Conservation (phyloP, 2,797 vertebrate species). For the Trachurus trachurus region DNA sequence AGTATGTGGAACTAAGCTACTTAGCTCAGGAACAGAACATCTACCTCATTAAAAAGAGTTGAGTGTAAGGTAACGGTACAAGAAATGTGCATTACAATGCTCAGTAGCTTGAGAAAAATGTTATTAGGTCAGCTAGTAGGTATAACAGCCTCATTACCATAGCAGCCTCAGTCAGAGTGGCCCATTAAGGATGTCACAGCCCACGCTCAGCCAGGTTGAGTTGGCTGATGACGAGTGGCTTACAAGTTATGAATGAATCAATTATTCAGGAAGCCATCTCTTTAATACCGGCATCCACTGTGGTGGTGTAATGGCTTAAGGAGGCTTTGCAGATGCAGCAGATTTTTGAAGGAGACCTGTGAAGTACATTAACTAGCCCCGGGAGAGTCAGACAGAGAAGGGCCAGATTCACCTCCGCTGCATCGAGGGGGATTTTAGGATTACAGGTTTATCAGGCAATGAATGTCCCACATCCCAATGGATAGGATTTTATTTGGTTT, state of each 20-base stretch:
- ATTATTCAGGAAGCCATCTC: conserved; percentile 65
- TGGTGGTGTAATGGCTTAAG: conserved; percentile 49
- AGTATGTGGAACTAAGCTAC: conserved; percentile 9
- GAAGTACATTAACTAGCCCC: conserved; percentile 44
- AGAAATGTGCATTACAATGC: conserved; percentile 19
- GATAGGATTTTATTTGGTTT: conserved; percentile 36
- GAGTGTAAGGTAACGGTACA: not conserved
- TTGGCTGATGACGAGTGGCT: conserved; percentile 52
- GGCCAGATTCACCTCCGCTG: conserved; percentile 24
- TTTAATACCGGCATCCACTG: conserved; percentile 58
- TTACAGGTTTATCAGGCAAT: conserved; percentile 51
- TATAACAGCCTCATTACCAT: conserved; percentile 46
- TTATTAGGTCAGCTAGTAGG: conserved; percentile 37
- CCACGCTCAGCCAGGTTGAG: conserved; percentile 37
- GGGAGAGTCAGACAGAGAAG: conserved; percentile 27
- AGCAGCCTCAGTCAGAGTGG: conserved; percentile 30
- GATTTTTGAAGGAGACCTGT: conserved; percentile 48
- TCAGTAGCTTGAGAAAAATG: conserved; percentile 16
- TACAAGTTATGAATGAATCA: conserved; percentile 65
- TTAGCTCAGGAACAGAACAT: not conserved
- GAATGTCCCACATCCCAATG: conserved; percentile 33
- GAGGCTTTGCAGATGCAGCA: conserved; percentile 61
- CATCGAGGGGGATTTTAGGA: conserved; percentile 38
- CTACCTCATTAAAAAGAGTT: conserved; percentile 9
- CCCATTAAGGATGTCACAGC: conserved; percentile 51